phyloP scores from a whole-genome alignment of 2,797 vertebrate species.

The Crocidura indochinensis region DNA sequence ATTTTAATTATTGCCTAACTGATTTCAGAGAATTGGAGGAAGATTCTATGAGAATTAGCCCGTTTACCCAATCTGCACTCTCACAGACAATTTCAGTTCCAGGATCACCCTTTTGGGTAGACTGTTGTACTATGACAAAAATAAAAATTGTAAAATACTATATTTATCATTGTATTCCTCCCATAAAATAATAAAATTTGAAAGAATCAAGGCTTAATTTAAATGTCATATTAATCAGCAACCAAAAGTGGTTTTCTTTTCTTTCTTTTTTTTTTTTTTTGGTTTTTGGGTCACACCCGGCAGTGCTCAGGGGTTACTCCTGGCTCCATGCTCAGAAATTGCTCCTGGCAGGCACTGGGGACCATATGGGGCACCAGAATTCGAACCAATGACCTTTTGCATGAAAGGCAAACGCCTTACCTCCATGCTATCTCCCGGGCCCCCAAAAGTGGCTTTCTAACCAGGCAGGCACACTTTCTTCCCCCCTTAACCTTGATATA shows the following conservation, averaged over 20 bases:
- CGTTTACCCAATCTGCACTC: not conserved
- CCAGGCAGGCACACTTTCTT: not conserved
- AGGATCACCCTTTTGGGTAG: not conserved
- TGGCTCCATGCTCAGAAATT: no score
- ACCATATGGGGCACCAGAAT: no score
- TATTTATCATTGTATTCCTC: not conserved
- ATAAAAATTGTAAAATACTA: not conserved
- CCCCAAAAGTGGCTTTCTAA: constrained; percentile 16
- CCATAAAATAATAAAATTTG: not conserved
- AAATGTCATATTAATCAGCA: not conserved
- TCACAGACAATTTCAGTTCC: not conserved
- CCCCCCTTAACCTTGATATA: not conserved
- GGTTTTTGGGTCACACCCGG: no score
- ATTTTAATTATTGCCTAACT: not conserved
- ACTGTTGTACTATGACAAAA: not conserved
- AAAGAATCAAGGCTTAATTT: not conserved
- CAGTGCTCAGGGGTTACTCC: no score
- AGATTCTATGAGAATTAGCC: not conserved
- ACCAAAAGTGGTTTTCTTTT: constrained; percentile 2
- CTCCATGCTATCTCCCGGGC: no score
- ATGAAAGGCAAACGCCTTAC: no score
- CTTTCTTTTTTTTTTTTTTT: no score
- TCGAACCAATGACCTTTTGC: no score
- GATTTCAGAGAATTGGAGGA: not conserved
- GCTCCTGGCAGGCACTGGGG: no score